Evolutionary conservation across 2,888 invertebrate genomes (phyloP), one percentile per base, ranked within the genome.

Genomic region (Mythimna albipuncta): DNA sequence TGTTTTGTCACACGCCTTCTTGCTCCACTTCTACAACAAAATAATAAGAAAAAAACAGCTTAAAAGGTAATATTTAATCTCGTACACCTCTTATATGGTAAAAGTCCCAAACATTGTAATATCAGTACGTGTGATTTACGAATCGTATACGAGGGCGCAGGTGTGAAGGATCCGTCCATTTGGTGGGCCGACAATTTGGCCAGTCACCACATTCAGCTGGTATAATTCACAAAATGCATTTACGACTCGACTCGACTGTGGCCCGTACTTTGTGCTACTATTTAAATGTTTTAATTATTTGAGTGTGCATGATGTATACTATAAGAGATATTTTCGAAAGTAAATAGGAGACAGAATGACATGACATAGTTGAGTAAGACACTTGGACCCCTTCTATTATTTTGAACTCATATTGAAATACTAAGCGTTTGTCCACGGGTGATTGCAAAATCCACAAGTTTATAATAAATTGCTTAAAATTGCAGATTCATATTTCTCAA

Each of bases 141-240:
- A 75, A 72, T 76, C 59, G 59, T 74, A 64, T 44, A 50, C 73
- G 71, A 66, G 66, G 66, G 70, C 84, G 64, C 91, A 91, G 90
- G 90, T 92, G 91, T 84, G 83, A 88, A 85, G 85, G 85, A 88
- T 88, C 85, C 81, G 70, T 85, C 83, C 82, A 85, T 85, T 85
- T 78, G 83, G 81, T 77, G 85, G 70, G 87, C 88, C 87, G 88
- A 88, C 88, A 84, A 93, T 92, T 93, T 90, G 89, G 88, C 89
- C 89, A 90, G 88, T 92, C 92, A 91, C 92, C 93, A 91, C 92
- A 91, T 92, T 90, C 86, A 80, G 81, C 64, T 85, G 83, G 85
- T 90, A 93, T 94, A 93, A 93, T 91, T 94, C 93, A 92, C 91
- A 89, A 93, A 94, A 93, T 93, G 92, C 93, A 93, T 93, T 93